Base-by-base conservation (phyloP, 2,888 invertebrate genomes). In the Heteromyza rotundicornis region DNA sequence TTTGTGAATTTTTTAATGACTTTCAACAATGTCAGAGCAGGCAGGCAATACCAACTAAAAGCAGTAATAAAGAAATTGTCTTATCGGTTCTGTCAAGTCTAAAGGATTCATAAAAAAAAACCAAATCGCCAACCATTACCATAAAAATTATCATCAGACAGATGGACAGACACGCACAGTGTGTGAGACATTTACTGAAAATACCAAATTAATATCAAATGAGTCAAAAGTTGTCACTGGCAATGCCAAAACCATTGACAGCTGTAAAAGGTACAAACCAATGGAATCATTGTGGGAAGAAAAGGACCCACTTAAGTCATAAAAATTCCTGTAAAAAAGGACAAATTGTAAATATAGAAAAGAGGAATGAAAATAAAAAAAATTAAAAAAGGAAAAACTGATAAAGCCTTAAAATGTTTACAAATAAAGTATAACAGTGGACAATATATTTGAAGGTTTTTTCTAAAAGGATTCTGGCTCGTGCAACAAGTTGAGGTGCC, bases 101-200 rank as follows among this genome's bases (percentile, higher is more conserved):
- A 67, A 67, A 65, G 65, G 62, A 64, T 60, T 64, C 57, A 65
- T 62, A 67, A 65, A 64, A 14, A 19, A 32, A 57, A 49, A 56
- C 53, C 32, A 27, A 40, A 7, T 40, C 14, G 2, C 23, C 22
- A 52, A 27, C 52, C 58, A 59, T 59, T 59, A 59, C 51, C 52
- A 52, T 44, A 16, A 59, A 36, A 52, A 52, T 14, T 14, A 14
- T 14, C 8, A n/a, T 27, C 10, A 10, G 7, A 27, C 27, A 27
- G 27, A 27, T 27, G 27, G 5, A 27, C 10, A 5, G 5, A 27
- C 27, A n/a, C 10, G 27, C 27, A 10, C 5, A 27, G 27, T 10
- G 27, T 27, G n/a, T 27, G 27, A 27, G 7, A 27, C 27, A 7
- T 27, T 20, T 32, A 19, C 19, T 53, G 35, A 35, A 35, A 53